Evolutionary conservation across 2,113 vertebrate species (phyloP), one percentile per base, ranked within the genome.

Genomic region (Baryphthengus martii): DNA sequence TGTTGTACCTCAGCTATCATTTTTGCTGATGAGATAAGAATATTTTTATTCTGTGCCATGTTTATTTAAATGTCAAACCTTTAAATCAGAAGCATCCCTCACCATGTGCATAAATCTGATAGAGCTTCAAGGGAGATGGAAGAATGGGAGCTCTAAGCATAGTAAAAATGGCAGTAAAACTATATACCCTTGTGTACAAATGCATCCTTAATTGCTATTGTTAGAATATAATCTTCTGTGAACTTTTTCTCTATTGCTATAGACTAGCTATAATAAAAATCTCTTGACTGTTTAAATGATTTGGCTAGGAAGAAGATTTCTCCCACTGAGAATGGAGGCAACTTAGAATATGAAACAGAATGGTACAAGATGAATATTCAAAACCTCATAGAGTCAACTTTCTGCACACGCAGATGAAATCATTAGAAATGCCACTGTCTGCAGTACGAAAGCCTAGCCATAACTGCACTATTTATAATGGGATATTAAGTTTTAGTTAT

Each of bases 401-500:
- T 74, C 52, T 80, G 75, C 56, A 29, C 40, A 31, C 79, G 52
- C 59, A 91, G 75, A 96, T 90, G 90, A 90, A 92, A 94, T 90
- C 56, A 74, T 93, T 10, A 58, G 93, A 93, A 77, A 76, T 66
- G 85, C 68, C 68, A 52, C 73, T 71, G 73, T 47, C 76, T 86
- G 84, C 76, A 84, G 29, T 89, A 95, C 56, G 70, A 44, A 74
- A 6, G 40, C 55, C 26, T 86, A 37, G 62, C 83, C 83, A 90
- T 90, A 94, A 86, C 88, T 72, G 45, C 77, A 70, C 80, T 96
- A 82, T 96, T 96, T 92, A 94, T 89, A 89, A 93, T 66, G 92
- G 88, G 83, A 66, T 96, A 95, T 96, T 97, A 96, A 96, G 90
- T 44, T 94, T 94, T 95, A 92, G 93, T 94, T 96, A 96, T 94